Conservation (phyloP, 2,797 vertebrate species). For the Leptodon cayanensis region DNA sequence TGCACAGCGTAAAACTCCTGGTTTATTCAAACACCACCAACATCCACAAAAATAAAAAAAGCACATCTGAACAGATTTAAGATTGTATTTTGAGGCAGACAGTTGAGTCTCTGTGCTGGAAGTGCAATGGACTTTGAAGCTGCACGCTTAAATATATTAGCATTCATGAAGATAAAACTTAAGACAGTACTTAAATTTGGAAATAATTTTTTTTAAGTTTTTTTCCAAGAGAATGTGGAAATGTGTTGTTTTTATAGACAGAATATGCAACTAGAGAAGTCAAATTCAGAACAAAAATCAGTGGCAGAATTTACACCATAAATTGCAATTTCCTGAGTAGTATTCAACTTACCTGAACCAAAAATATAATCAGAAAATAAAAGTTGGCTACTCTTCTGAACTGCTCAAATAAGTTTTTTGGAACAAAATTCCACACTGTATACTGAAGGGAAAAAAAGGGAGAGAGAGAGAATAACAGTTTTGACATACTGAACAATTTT, state of each 20-base stretch:
- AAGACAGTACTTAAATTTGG: background rate
- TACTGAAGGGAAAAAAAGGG: constrained; percentile 77
- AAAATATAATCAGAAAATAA: constrained; percentile 99
- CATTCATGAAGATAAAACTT: background rate
- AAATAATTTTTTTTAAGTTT: background rate
- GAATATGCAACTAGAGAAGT: background rate
- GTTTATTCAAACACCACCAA: background rate
- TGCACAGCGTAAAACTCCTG: background rate
- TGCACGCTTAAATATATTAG: background rate
- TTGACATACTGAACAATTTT: background rate
- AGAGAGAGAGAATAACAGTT: background rate
- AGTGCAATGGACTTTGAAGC: background rate
- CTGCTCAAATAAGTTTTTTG: constrained; percentile 98
- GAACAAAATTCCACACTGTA: constrained; percentile 97
- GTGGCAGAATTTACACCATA: background rate
- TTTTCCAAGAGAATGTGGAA: background rate
- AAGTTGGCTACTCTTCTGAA: constrained; percentile 99
- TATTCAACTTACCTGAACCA: constrained; percentile 91
- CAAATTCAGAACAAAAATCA: background rate
- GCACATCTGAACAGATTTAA: background rate
- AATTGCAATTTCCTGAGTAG: background rate
- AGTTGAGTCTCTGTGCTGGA: background rate
- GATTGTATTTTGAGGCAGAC: background rate
- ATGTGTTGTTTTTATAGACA: background rate
- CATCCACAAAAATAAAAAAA: background rate